Evolutionary conservation across 2,888 invertebrate species (phyloP).

Genomic region (Palloptera scutellata): DNA sequence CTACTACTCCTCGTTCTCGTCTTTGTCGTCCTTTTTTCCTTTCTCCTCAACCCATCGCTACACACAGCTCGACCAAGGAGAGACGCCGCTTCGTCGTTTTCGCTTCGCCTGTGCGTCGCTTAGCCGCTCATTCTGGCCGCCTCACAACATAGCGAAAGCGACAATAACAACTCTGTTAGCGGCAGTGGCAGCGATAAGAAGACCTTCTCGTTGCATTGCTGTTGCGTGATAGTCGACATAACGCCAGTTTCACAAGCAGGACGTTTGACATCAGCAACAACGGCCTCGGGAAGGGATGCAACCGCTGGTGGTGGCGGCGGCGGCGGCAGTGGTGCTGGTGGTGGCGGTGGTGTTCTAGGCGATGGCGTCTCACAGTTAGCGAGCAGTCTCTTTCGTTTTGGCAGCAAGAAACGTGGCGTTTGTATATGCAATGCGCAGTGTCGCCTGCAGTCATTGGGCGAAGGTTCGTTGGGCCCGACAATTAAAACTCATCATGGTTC

Average conservation of each 20-base stretch:
- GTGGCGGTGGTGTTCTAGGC: conserved; percentile 56
- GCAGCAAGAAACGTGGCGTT: conserved; percentile 61
- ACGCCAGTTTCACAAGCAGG: conserved; percentile 64
- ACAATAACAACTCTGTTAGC: conserved; percentile 59
- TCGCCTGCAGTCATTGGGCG: conserved; percentile 57
- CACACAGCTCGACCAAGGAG: background rate
- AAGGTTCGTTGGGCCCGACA: conserved; percentile 54
- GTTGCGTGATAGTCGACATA: conserved; percentile 66
- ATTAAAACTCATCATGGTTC: conserved; percentile 63
- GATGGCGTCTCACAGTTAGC: conserved; percentile 60
- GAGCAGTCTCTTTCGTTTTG: conserved; percentile 62
- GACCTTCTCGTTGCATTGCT: conserved; percentile 65
- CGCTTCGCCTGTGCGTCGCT: conserved; percentile 38
- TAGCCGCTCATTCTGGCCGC: conserved; percentile 65
- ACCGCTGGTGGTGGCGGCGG: conserved; percentile 56
- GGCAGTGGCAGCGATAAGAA: conserved; percentile 63
- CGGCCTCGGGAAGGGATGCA: conserved; percentile 65
- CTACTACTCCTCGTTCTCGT: background rate
- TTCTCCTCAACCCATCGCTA: background rate
- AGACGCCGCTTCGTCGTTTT: conserved; percentile 26
- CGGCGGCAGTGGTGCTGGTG: conserved; percentile 51
- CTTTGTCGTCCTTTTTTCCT: background rate
- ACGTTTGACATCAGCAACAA: conserved; percentile 64
- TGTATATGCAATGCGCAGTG: conserved; percentile 64
- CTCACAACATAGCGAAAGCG: conserved; percentile 63